phyloP scores from a whole-genome alignment of 2,888 invertebrate species.

The Troides aeacus region DNA sequence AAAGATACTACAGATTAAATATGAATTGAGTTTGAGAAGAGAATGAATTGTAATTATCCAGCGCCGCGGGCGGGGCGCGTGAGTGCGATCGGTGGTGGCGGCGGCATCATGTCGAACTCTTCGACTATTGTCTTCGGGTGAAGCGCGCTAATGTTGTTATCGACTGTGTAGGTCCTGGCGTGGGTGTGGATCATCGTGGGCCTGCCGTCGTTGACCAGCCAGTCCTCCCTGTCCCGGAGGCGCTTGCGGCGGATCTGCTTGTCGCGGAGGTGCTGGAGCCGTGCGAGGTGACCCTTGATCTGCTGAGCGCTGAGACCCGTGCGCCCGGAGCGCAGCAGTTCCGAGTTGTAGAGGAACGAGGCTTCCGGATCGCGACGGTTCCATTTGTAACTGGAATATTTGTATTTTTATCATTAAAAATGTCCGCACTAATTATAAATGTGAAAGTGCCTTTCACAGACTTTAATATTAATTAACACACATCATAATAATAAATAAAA shows the following conservation, averaged over 20 bases:
- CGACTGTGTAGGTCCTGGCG: constrained; percentile 76
- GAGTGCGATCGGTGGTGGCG: constrained; percentile 46
- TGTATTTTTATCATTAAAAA: background rate
- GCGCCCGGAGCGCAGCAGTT: constrained; percentile 64
- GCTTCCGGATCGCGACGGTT: constrained; percentile 71
- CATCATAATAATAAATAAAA: too few species aligned
- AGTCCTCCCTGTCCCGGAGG: constrained; percentile 53
- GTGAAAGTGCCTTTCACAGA: too few species aligned
- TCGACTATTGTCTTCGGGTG: constrained; percentile 82
- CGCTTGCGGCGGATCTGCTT: constrained; percentile 62
- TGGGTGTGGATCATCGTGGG: constrained; percentile 70
- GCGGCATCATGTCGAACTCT: constrained; percentile 69
- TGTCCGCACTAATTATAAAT: too few species aligned
- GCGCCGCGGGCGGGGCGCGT: constrained; percentile 46
- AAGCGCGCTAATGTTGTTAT: constrained; percentile 75
- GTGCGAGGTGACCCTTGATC: constrained; percentile 61
- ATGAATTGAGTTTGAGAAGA: background rate
- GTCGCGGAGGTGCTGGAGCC: constrained; percentile 66
- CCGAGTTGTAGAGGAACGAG: constrained; percentile 66
- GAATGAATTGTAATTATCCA: constrained; percentile 36
- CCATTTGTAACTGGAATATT: constrained; percentile 65
- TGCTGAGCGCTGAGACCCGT: constrained; percentile 68
- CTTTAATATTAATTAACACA: too few species aligned
- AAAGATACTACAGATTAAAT: background rate
- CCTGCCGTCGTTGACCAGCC: constrained; percentile 62